Evolutionary conservation across 2,888 invertebrate genomes (phyloP).

Genomic region (Ferrisia virgata): DNA sequence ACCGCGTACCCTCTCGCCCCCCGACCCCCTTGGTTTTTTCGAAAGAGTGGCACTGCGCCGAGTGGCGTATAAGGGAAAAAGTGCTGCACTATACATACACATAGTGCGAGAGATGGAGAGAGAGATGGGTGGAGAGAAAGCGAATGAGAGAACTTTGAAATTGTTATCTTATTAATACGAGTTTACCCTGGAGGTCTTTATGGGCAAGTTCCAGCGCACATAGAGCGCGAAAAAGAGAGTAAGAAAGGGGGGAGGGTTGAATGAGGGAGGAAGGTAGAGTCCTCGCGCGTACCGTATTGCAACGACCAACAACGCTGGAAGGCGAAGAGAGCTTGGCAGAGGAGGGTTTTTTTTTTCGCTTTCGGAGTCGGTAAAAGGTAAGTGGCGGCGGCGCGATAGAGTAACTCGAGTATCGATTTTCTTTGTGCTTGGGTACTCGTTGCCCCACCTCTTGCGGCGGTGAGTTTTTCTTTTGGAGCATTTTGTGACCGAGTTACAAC

Average conservation of each 20-base stretch:
- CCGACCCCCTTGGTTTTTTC: background rate
- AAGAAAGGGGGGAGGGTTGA: background rate
- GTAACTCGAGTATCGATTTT: slow-evolving; percentile 39
- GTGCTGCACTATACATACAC: too few species aligned
- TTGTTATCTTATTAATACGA: slow-evolving; percentile 30
- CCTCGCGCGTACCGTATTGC: background rate
- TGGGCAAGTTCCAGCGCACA: slow-evolving; percentile 16
- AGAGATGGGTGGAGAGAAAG: background rate
- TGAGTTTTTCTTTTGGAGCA: slow-evolving; percentile 18
- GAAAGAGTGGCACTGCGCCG: background rate
- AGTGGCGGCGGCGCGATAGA: slow-evolving; percentile 38
- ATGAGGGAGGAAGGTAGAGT: background rate
- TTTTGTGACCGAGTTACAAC: slow-evolving; percentile 41
- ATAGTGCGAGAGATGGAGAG: background rate
- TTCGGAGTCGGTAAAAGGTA: slow-evolving; percentile 2
- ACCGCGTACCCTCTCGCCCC: too few species aligned
- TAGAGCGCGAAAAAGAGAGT: background rate
- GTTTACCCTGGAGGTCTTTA: slow-evolving; percentile 28
- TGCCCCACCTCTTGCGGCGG: slow-evolving; percentile 37
- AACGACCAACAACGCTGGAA: background rate
- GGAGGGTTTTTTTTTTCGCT: background rate
- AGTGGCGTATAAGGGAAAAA: background rate
- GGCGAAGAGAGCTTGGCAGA: background rate
- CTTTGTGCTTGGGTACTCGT: slow-evolving; percentile 37
- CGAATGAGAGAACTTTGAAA: background rate